Evolutionary conservation across 2,113 vertebrate species (phyloP), one percentile per base, ranked within the genome.

Genomic region (Siniperca knerii): DNA sequence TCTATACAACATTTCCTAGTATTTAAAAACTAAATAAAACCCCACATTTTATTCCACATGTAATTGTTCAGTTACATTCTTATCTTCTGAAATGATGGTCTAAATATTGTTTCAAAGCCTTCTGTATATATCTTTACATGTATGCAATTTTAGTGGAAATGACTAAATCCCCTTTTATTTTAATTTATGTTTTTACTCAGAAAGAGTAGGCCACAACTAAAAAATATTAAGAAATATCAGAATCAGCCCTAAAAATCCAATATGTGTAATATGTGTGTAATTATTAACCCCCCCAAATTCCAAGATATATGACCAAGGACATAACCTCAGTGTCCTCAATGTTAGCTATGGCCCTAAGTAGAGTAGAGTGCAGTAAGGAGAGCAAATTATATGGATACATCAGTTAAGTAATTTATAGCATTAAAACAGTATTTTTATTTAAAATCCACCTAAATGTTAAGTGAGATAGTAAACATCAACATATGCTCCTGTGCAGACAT

Each of bases 361-460:
- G 3, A 48, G 25, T 35, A 42, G 8, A 57, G 57, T 25, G 2
- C 23, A 75, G 16, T 3, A 9, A 62, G 20, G 11, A 70, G 8
- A 62, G 13, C 18, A 70, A 57, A 33, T 21, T 20, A 8, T 16
- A 71, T 48, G 7, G 11, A 58, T 74, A 13, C n/a, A 71, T n/a
- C 10, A 33, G 21, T 37, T 8, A 18, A 72, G 21, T 50, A 18
- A 44, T 67, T 40, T 9, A 60, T 15, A 78, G 20, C 40, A n/a
- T 58, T 71, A 35, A 48, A 70, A 50, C n/a, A 44, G 61, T 68
- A 68, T 60, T 61, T 81, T 87, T 83, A 83, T 79, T 79, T 42
- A 60, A 66, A 84, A 61, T 68, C 18, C 12, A 67, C 2, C 13
- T 55, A 68, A 81, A 37, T 75, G 23, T 78, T 25, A 79, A 25